Evolutionary conservation across 2,888 invertebrate genomes (phyloP).

Genomic region (Cyclophora albipunctata): DNA sequence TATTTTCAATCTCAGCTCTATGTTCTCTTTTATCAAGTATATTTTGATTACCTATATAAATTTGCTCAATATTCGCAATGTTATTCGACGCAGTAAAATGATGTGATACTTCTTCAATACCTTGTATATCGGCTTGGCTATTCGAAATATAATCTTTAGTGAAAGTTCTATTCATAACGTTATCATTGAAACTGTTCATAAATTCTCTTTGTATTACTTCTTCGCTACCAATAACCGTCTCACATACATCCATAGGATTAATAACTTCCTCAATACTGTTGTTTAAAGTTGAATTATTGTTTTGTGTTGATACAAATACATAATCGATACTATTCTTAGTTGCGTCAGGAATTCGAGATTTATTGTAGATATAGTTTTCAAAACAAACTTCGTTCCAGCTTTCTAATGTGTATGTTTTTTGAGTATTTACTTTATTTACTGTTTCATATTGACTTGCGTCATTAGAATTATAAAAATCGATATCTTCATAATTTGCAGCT

Average conservation of each 20-base stretch:
- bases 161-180: too few relatives aligned
- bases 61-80: background rate
- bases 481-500: too few relatives aligned
- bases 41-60: constrained; percentile 2
- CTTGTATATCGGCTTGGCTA: too few relatives aligned
- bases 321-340: constrained; percentile 15
- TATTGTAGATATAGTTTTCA: too few relatives aligned
- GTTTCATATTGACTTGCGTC: too few relatives aligned
- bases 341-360: too few relatives aligned
- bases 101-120: constrained; percentile 20
- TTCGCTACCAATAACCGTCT: constrained; percentile 20
- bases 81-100: constrained; percentile 17
- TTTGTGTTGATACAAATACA: constrained; percentile 25
- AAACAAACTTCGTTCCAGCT: background rate
- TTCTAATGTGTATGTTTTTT: constrained; percentile 3
- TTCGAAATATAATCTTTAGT: too few relatives aligned
- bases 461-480: too few relatives aligned
- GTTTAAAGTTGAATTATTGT: background rate
- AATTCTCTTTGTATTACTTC: constrained; percentile 6
- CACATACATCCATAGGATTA: constrained; percentile 36
- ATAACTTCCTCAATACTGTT: constrained; percentile 7
- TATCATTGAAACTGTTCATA: constrained; percentile 1
- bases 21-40: too few relatives aligned
- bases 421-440: too few relatives aligned
- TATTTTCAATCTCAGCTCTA: background rate